Base-by-base conservation (phyloP, 2,888 invertebrate genomes). In the Eupithecia abbreviata region DNA sequence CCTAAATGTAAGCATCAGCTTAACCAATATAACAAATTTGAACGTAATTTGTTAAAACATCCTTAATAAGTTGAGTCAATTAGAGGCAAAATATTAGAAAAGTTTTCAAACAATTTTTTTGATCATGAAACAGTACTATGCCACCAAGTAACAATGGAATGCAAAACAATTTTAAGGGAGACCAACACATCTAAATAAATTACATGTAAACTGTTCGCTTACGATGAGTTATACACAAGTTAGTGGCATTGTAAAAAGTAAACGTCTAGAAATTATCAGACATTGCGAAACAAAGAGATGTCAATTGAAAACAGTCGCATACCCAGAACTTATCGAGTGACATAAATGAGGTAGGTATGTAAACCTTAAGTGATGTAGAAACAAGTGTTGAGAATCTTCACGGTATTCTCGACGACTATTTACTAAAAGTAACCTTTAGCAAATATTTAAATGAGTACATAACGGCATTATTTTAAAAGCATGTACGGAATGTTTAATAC, bases 321-420 rank as follows among this genome's bases (percentile, higher is more conserved):
- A 75, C 73, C 66, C 58, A 67, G 73, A 75, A 78, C 15, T 74
- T 77, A 80, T 76, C 70, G 67, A 77, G 75, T 75, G 75, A 74
- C 75, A 77, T 66, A 77, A 66, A 62, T 71, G 69, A 55, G 73
- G 58, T 58, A 62, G 62, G 71, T 66, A 71, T 58, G 18, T 47
- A 69, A 43, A 47, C 68, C 45, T 47, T 68, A 7, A 30, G 4
- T 10, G 10, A 69, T 69, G 69, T 47, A 69, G 47, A 69, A 47
- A 69, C 18, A 68, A 62, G 30, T 62, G 43, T 66, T 10, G n/a
- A 68, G 68, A 68, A 68, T 68, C 42, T n/a, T 42, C 43, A 4
- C n/a, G 30, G 69, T 18, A 49, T 69, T 10, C 47, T 30, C 12
- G 18, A 13, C 2, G 49, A 69, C 45, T 5, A 49, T 30, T 69